Percentiles rank a stretch among this genome's conserved stretches.
Conservation (phyloP, 1,140 invertebrate genomes). For the Heliconius congener region DNA sequence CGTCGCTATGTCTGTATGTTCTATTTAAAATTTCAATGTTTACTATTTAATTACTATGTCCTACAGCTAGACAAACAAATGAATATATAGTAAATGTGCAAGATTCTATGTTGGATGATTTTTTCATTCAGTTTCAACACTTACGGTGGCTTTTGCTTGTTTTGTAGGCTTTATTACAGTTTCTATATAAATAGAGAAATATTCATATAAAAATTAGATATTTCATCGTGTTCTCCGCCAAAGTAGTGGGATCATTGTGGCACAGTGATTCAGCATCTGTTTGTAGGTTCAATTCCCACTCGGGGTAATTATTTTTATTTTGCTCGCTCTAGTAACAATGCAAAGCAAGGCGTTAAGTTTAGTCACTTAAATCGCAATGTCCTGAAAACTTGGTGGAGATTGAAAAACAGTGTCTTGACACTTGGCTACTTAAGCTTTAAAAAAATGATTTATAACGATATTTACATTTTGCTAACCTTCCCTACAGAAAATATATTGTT, state of each 20-base stretch:
- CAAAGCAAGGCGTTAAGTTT: not conserved
- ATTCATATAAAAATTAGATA: not conserved
- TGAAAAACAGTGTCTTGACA: too few relatives aligned
- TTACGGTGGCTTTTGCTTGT: not conserved
- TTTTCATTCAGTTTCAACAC: not conserved
- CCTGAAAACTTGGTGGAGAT: too few relatives aligned
- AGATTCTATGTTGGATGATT: not conserved
- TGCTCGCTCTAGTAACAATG: not conserved
- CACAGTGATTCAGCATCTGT: not conserved
- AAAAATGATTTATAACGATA: too few relatives aligned
- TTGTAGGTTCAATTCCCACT: not conserved
- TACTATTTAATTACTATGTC: not conserved
- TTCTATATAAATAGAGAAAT: not conserved
- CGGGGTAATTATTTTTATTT: not conserved
- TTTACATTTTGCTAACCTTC: too few relatives aligned
- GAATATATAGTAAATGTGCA: not conserved
- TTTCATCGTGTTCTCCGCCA: too few relatives aligned
- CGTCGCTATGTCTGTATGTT: not conserved
- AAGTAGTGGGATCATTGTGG: not conserved
- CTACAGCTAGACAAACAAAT: not conserved
- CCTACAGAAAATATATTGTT: too few relatives aligned
- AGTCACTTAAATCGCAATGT: not conserved
- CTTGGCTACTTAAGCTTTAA: too few relatives aligned
- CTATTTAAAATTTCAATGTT: not conserved
- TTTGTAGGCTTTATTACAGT: not conserved